Base-by-base conservation (phyloP, 2,113 vertebrate species). In the Xiphias gladius region DNA sequence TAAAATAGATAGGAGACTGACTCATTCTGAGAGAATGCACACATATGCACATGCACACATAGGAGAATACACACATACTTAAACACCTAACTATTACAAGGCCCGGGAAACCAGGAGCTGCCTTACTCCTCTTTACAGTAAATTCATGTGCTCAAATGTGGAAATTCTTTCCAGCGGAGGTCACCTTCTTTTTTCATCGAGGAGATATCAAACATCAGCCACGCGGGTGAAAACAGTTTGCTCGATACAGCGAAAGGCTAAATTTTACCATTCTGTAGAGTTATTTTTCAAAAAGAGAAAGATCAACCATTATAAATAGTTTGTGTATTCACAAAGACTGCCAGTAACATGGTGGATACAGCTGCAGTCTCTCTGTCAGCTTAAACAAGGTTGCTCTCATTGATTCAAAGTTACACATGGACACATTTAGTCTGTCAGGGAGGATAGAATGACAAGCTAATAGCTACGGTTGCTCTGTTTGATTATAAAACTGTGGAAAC, bases 141-240 rank as follows among this genome's bases (percentile, higher is more conserved):
- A 75, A 78, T 70, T 77, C n/a, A 74, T 82, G 58, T 30, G 50
- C 41, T 85, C 32, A 73, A 84, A 88, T 69, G 72, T 76, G 54
- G 59, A 89, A 88, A 93, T 92, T 88, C 85, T 72, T 94, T 94
- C 91, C 91, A 87, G 59, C 26, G 46, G 65, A 91, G 80, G 86
- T 90, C 91, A 91, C 52, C 75, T 35, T 82, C 63, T 75, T 64
- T 76, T 83, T 63, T 46, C 46, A 80, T 82, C 64, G 30, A 24
- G 75, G 74, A 77, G 37, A 74, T 72, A 80, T 87, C 66, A 61
- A 54, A 76, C 87, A 89, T 73, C 19, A 87, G 68, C 55, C 58
- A 28, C 22, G 57, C 73, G 80, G 82, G 77, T 87, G 80, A 86
- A 91, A 77, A 52, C 69, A 79, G 54, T 69, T 82, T 83, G 8